These are phyloP conservation scores for Origma solitaria DNA, from an alignment of 2,113 vertebrate genomes.

Conservation along the genomic window DNA sequence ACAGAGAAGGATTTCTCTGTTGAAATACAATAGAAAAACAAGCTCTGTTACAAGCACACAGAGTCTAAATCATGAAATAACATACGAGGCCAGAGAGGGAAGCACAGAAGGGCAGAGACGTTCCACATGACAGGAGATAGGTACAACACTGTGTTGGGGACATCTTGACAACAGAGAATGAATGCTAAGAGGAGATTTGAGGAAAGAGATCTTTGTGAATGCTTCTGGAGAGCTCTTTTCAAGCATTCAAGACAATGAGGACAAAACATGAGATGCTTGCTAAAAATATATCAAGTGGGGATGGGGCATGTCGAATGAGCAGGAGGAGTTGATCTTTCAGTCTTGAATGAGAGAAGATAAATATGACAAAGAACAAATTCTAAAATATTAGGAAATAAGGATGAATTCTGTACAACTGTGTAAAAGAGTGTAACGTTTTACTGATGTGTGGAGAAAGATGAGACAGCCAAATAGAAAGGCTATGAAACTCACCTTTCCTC, in stretches of 20 bases:
- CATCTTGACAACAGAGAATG: background rate
- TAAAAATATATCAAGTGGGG: background rate
- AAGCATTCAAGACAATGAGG: background rate
- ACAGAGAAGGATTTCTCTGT: background rate
- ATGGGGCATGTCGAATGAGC: background rate
- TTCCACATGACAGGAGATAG: background rate
- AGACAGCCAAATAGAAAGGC: background rate
- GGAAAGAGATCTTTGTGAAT: background rate
- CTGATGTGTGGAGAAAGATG: background rate
- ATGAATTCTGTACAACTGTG: background rate
- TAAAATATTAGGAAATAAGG: background rate
- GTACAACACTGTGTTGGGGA: background rate
- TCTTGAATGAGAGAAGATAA: background rate
- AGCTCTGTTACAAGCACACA: background rate
- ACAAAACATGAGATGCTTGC: background rate
- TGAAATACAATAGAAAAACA: background rate
- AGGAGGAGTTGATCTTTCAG: background rate
- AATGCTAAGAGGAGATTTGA: background rate
- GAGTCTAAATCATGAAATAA: background rate
- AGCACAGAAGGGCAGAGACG: background rate
- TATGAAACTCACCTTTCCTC: background rate
- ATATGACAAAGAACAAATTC: background rate
- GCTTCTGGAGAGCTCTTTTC: background rate
- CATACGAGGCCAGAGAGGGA: background rate
- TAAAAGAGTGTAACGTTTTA: background rate